Evolutionary conservation across 1,140 invertebrate genomes (phyloP).

Genomic region (Arctopsyche grandis): DNA sequence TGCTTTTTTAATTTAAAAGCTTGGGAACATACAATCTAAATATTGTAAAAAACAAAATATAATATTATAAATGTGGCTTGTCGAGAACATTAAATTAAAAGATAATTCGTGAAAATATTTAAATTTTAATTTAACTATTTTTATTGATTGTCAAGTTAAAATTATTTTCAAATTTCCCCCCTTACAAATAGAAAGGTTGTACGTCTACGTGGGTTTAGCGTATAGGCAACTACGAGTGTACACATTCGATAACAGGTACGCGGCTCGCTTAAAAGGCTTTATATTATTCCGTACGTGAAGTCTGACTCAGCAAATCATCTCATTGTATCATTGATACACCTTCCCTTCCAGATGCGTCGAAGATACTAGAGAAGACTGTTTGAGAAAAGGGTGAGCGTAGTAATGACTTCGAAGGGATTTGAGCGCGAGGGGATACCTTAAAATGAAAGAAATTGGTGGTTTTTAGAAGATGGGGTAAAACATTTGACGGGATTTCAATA

Average conservation of each 20-base stretch:
- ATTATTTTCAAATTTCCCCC: too few relatives aligned
- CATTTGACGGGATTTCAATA: too few relatives aligned
- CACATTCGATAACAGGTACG: constrained; percentile 53
- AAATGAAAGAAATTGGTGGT: too few relatives aligned
- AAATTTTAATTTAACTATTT: too few relatives aligned
- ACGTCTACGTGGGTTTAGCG: neutral
- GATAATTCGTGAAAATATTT: too few relatives aligned
- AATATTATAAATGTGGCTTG: too few relatives aligned
- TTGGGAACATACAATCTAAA: too few relatives aligned
- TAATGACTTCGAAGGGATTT: neutral
- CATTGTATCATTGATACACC: constrained; percentile 52
- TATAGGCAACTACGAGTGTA: constrained; percentile 46
- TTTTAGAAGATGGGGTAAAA: neutral
- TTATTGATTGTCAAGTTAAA: too few relatives aligned
- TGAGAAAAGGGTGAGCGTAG: neutral
- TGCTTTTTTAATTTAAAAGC: too few relatives aligned
- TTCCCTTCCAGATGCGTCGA: constrained; percentile 13
- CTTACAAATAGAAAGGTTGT: constrained; percentile 4
- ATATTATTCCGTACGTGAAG: constrained; percentile 53
- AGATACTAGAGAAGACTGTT: neutral
- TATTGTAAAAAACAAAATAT: too few relatives aligned
- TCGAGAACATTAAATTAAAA: too few relatives aligned
- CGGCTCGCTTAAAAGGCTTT: constrained; percentile 51
- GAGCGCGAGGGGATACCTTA: too few relatives aligned
- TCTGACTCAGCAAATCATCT: constrained; percentile 55